Base-by-base conservation (phyloP, 2,113 vertebrate species). In the Pachycephala philippinensis region DNA sequence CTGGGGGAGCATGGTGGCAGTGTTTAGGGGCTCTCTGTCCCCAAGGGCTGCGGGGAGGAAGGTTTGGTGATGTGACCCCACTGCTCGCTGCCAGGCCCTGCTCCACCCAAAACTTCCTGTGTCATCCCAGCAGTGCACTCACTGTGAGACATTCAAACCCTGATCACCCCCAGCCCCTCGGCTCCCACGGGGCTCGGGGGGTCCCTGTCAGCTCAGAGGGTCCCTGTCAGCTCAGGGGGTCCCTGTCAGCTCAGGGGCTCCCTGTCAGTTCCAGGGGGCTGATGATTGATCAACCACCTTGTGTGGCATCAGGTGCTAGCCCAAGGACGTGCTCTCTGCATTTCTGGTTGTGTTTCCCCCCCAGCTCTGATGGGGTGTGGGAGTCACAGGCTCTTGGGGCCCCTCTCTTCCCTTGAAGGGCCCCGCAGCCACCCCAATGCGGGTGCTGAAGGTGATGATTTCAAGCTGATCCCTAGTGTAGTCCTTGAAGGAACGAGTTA, bases 91-190 rank as follows among this genome's bases (percentile, higher is more conserved):
- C 64, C 65, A 3, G 11, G 45, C 39, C 68, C 61, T 0, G 6
- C 84, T 82, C 90, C 93, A 78, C 90, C 90, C 84, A 44, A 17
- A 81, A 74, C 69, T 94, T 94, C 93, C 90, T 82, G 88, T 93
- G 88, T 45, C 85, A 61, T 81, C 64, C 65, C 47, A 77, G 64
- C 64, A 52, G 5, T 1, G 44, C 35, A 0, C 8, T 92, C 4
- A 0, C n/a, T 60, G 44, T 49, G 39, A 37, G 89, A 37, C 22
- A 5, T 14, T 10, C 42, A n/a, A 39, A 66, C n/a, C 49, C 54
- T 28, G 8, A 17, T 27, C 37, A 13, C 50, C 66, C 65, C 2
- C 4, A 65, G 37, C 52, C 33, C 27, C n/a, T 61, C 0, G 1
- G 18, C 14, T 33, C 52, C 40, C 33, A 39, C 37, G 10, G 37